Evolutionary conservation across 1,140 invertebrate species (phyloP).

Genomic region (Pseudomyrmex concolor): DNA sequence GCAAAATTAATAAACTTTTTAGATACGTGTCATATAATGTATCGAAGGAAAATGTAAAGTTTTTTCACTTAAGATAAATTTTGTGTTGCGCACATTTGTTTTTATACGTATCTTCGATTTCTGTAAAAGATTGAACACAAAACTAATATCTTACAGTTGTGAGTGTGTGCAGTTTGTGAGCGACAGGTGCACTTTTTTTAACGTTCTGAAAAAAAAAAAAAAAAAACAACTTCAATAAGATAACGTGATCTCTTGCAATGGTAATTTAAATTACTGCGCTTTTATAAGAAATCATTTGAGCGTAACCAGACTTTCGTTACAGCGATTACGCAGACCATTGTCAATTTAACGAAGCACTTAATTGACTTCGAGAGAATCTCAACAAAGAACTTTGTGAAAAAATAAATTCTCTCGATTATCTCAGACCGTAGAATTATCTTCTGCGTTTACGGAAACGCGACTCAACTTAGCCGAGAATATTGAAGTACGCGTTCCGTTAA

Average conservation of each 20-base stretch:
- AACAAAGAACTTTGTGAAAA: slow-evolving; percentile 24
- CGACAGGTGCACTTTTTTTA: slow-evolving; percentile 22
- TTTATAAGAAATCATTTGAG: slow-evolving; percentile 24
- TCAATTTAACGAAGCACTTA: slow-evolving; percentile 51
- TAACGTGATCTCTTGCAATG: slow-evolving; percentile 19
- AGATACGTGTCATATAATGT: no score
- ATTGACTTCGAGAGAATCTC: not conserved
- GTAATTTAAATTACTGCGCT: slow-evolving; percentile 64
- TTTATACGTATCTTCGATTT: not conserved
- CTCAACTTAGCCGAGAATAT: no score
- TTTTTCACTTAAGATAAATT: not conserved
- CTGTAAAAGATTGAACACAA: not conserved
- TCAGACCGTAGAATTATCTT: slow-evolving; percentile 18
- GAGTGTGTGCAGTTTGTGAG: not conserved
- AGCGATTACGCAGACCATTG: slow-evolving; percentile 46
- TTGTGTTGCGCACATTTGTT: not conserved
- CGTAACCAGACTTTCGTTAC: slow-evolving; percentile 24
- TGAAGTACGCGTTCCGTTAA: no score
- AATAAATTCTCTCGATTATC: slow-evolving; percentile 17
- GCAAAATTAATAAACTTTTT: not conserved
- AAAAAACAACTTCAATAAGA: slow-evolving; percentile 36
- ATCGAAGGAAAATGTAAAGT: not conserved
- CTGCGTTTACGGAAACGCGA: not conserved
- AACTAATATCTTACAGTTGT: slow-evolving; percentile 33
- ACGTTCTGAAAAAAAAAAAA: slow-evolving; percentile 30